Evolutionary conservation across 2,888 invertebrate species (phyloP).

Genomic region (Cistogaster globosa): DNA sequence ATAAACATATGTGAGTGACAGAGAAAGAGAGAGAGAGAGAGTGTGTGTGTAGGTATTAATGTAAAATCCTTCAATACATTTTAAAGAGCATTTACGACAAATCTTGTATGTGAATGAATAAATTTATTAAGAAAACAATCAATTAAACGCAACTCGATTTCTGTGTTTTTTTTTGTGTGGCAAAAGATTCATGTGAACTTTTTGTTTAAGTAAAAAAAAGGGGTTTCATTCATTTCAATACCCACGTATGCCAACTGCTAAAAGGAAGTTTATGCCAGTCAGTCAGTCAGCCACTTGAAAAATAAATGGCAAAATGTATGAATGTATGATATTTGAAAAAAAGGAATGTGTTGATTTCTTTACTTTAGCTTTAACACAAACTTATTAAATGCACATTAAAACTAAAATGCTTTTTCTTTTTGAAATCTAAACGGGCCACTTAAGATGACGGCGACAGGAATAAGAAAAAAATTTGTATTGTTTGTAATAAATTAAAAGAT

Average conservation of each 20-base stretch:
- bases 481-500: slow-evolving; percentile 28
- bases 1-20: background rate
- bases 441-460: slow-evolving; percentile 66
- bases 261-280: slow-evolving; percentile 61
- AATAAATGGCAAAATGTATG: slow-evolving; percentile 52
- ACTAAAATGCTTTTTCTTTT: slow-evolving; percentile 28
- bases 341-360: slow-evolving; percentile 50
- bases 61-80: slow-evolving; percentile 20
- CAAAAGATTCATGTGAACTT: slow-evolving; percentile 58
- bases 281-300: slow-evolving; percentile 58
- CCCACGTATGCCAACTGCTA: slow-evolving; percentile 47
- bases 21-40: too few relatives aligned
- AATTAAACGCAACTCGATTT: slow-evolving; percentile 52
- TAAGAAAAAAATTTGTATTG: slow-evolving; percentile 6
- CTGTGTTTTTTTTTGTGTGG: background rate
- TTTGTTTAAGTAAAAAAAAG: slow-evolving; percentile 17
- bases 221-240: slow-evolving; percentile 52
- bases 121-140: slow-evolving; percentile 65
- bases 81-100: slow-evolving; percentile 45
- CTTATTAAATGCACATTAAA: slow-evolving; percentile 58
- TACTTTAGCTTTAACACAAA: slow-evolving; percentile 30
- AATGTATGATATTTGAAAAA: slow-evolving; percentile 29
- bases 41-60: background rate
- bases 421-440: slow-evolving; percentile 81
- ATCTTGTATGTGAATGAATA: slow-evolving; percentile 46